Base-by-base conservation (phyloP, 2,113 vertebrate genomes). In the Leptodactylus fuscus region DNA sequence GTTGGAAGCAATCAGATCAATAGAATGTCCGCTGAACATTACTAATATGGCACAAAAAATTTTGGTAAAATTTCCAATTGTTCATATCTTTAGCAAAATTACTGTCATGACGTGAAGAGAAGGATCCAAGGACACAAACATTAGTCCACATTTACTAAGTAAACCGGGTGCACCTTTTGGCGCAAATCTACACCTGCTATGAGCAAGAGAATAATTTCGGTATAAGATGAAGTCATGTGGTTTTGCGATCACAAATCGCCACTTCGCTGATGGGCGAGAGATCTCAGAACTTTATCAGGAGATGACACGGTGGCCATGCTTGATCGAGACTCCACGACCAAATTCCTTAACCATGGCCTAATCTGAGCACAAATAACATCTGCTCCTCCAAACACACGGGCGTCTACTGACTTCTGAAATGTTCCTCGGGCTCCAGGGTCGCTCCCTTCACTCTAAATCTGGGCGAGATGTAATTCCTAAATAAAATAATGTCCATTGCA, bases 401-500 rank as follows among this genome's bases (percentile, higher is more conserved):
- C 38, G 62, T 8, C 60, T 32, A 20, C 27, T 34, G 60, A 70
- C 80, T 81, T 46, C 15, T 46, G 0, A 81, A 46, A 67, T 15
- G 29, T 70, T 69, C 41, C 34, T 10, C 2, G 36, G 80, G 62
- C 62, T 51, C 60, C 41, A 51, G 80, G 62, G 65, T 73, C 38
- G 1, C 22, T 60, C 77, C 49, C 53, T 51, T 82, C 53, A 36
- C 81, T 58, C 34, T 38, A 44, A 83, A 75, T 74, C 81, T 60
- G 70, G 51, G 32, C 16, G 36, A 58, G 81, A 74, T 74, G 69
- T 83, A 41, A 83, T 60, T 83, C 70, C 70, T 27, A 73, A 83
- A 71, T 74, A 74, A 83, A 83, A 83, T 60, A 29, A 58, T 24
- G 81, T 74, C 81, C 70, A 83, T 58, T 74, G 70, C 22, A 55